phyloP scores from a whole-genome alignment of 2,888 invertebrate species.

The Lingula anatina region DNA sequence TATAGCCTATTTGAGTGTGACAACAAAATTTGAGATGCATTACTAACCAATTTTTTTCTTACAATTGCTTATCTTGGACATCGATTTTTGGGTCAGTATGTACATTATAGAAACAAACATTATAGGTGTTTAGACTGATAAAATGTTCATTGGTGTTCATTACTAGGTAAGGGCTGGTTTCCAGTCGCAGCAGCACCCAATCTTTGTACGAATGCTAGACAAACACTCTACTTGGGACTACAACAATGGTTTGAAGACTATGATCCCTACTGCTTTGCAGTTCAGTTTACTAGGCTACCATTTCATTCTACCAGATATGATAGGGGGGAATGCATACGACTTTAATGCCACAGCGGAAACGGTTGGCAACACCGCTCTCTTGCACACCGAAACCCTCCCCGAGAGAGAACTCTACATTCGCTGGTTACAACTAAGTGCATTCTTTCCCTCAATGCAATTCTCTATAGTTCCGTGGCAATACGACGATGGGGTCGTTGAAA shows the following conservation, averaged over 20 bases:
- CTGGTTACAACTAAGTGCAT: conserved; percentile 82
- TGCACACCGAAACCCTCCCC: conserved; percentile 9
- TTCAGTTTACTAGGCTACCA: conserved; percentile 61
- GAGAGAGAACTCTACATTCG: conserved; percentile 60
- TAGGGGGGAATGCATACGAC: conserved; percentile 43
- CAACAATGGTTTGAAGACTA: conserved; percentile 67
- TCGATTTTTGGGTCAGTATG: no score
- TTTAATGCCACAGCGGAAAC: conserved; percentile 5
- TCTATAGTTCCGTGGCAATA: conserved; percentile 59
- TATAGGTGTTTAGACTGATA: no score
- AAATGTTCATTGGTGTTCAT: no score
- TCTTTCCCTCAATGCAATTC: conserved; percentile 86
- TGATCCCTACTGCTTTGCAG: conserved; percentile 72
- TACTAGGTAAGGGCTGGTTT: conserved; percentile 85
- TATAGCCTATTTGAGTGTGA: no score
- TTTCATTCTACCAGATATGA: conserved; percentile 89
- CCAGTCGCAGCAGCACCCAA: conserved; percentile 75
- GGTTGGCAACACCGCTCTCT: conserved; percentile 1
- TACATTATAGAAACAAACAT: no score
- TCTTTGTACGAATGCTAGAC: conserved; percentile 70
- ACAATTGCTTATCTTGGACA: no score
- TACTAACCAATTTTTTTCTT: no score
- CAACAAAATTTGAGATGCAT: no score
- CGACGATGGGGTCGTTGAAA: conserved; percentile 33
- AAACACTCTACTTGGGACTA: conserved; percentile 82